Conservation (phyloP, 2,888 invertebrate species). For the Pterostichus niger region DNA sequence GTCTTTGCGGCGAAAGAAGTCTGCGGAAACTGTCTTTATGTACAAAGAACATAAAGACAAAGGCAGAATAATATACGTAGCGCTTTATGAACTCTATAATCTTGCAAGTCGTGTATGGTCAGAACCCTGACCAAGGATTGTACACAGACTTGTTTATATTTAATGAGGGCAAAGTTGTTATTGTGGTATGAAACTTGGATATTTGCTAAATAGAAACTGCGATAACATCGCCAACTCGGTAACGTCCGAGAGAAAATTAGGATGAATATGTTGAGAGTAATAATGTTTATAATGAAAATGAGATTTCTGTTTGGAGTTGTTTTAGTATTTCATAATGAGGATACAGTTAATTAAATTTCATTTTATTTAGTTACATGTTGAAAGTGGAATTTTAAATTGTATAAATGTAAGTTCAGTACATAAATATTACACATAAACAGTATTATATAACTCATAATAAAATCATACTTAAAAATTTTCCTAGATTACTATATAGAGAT, state of each 20-base stretch:
- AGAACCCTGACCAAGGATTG: not conserved
- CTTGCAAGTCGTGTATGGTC: not conserved
- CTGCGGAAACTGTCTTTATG: not conserved
- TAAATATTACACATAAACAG: no score
- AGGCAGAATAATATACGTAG: not conserved
- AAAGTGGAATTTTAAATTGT: no score
- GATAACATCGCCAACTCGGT: conserved; percentile 2
- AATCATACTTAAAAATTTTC: no score
- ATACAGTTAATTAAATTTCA: not conserved
- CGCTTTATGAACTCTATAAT: conserved; percentile 1
- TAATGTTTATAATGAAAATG: conserved; percentile 5
- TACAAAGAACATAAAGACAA: not conserved
- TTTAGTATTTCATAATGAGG: not conserved
- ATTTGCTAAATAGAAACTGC: conserved; percentile 2
- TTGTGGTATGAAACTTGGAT: conserved; percentile 7
- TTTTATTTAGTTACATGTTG: no score
- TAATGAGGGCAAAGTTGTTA: conserved; percentile 10
- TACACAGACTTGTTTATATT: conserved; percentile 5
- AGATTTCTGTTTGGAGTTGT: conserved; percentile 1
- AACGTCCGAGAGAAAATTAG: not conserved
- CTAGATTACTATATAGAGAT: no score
- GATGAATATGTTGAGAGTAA: not conserved
- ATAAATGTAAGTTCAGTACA: no score
- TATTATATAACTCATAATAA: no score
- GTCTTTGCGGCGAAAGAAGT: not conserved